Evolutionary conservation across 2,888 invertebrate species (phyloP), one percentile per base, ranked within the genome.

Genomic region (Ypsolopha scabrella): DNA sequence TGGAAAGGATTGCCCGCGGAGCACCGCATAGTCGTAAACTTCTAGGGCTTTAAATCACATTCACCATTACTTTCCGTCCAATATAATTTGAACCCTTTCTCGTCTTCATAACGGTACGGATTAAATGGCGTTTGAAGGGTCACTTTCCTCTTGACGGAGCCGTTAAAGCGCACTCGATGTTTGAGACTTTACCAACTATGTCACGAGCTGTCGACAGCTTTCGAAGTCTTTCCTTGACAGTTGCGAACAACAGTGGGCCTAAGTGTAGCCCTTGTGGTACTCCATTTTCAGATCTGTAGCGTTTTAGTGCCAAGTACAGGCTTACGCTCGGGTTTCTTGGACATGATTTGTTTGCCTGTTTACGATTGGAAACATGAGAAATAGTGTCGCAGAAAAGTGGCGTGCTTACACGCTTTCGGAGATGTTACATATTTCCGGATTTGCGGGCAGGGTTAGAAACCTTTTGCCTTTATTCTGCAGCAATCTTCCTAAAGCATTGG

Each of bases 181-280:
- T 77, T 75, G 72, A 74, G 81, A 82, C 77, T 83, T 79, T 75
- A 79, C 80, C 71, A 75, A 80, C 76, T 77, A 72, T 77, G 76
- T 76, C 71, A 72, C 65, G 68, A 70, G 67, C 62, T 66, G 71
- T 67, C 66, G 70, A 70, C 70, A 14, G 47, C 47, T 70, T 69
- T 69, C 62, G 66, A 69, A 68, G 73, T 72, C 68, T 69, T 67
- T 79, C 76, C 71, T 71, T 72, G 71, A 69, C 74, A 71, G 70
- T 66, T 62, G 65, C 60, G 57, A 70, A 73, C 72, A 73, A 70
- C 67, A 62, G 66, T 65, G 72, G 70, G 67, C 68, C 71, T 65
- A 70, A 70, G 65, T 79, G 72, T 75, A 77, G 76, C 77, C 79
- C 78, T 81, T 75, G 73, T 65, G 72, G 66, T 63, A 74, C 75